A percentile compares a stretch with the other conserved stretches of the same genome.
Evolutionary conservation across 1,140 invertebrate genomes (phyloP).

Genomic region (Wiebesia pumilae): DNA sequence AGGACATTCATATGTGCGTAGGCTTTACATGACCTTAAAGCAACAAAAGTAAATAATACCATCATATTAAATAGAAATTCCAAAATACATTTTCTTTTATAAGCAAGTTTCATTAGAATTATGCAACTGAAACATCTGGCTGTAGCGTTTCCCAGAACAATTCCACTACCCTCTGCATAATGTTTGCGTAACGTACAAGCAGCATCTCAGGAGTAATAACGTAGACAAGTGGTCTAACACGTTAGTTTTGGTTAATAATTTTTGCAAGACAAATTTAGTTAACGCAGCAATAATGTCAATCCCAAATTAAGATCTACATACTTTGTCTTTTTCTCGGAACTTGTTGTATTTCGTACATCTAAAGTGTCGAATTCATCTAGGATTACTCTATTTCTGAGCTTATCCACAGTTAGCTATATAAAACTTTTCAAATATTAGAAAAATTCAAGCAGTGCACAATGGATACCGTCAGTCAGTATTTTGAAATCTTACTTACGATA

Average conservation of each 20-base stretch:
- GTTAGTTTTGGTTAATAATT: slow-evolving; percentile 23
- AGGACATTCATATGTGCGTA: too few species aligned
- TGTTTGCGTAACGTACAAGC: too few species aligned
- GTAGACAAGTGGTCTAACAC: neutral
- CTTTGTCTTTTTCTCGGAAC: neutral
- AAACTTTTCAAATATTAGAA: neutral
- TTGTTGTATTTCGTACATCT: neutral
- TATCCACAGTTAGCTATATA: neutral
- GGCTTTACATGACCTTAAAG: too few species aligned
- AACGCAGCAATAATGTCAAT: neutral
- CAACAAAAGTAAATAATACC: too few species aligned
- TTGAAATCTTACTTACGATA: too few species aligned
- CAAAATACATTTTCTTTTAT: neutral
- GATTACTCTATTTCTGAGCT: neutral
- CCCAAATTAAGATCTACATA: neutral
- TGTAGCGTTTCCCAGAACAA: too few species aligned
- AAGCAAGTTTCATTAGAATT: neutral
- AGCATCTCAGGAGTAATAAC: neutral
- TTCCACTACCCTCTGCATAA: too few species aligned
- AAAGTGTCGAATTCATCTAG: neutral
- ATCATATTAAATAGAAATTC: too few species aligned
- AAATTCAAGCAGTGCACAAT: neutral
- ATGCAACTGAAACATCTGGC: neutral
- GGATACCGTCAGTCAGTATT: neutral
- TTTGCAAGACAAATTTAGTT: neutral